Base-by-base conservation (phyloP, 2,797 vertebrate genomes). In the Xiphophorus birchmanni region DNA sequence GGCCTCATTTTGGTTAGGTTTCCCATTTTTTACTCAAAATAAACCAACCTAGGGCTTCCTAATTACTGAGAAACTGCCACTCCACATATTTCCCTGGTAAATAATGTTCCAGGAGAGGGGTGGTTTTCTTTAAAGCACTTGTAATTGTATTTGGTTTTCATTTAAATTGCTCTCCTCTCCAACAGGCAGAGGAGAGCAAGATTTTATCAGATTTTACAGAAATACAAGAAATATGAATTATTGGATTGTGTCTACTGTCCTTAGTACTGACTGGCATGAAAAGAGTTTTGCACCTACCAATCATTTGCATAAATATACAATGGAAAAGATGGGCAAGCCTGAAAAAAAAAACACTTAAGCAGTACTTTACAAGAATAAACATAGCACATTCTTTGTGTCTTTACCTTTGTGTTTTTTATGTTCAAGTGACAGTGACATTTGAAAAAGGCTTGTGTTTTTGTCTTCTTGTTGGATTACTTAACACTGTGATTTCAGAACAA, bases 361-460 rank as follows among this genome's bases (percentile, higher is more conserved):
- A 29, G 69, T 17, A 47, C 42, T 44, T 72, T 47, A 47, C 12
- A 73, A 29, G 42, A 73, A n/a, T 9, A 45, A 73, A 73, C 44
- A 47, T 47, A 42, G 29, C 69, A 18, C 26, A 47, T 11, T 32
- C 44, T 73, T 73, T 73, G 42, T 29, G 69, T 73, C 3, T 47
- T 29, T 73, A 32, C 69, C 26, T 69, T 42, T 47, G 42, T 47
- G 26, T 45, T 18, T 73, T 54, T 73, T 73, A 45, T 73, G 6
- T 29, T 73, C 42, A 73, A 45, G 26, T 73, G 42, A 47, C 69
- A 29, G 13, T 47, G 69, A 73, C 44, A 73, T 73, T 73, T 73
- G 26, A 45, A 73, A 67, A 54, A 76, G 50, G 13, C 7, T 17
- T 75, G 26, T 6, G 10, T 48, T 80, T 78, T 45, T 40, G n/a